Evolutionary conservation across 2,888 invertebrate species (phyloP).

Genomic region (Euproctis similis): DNA sequence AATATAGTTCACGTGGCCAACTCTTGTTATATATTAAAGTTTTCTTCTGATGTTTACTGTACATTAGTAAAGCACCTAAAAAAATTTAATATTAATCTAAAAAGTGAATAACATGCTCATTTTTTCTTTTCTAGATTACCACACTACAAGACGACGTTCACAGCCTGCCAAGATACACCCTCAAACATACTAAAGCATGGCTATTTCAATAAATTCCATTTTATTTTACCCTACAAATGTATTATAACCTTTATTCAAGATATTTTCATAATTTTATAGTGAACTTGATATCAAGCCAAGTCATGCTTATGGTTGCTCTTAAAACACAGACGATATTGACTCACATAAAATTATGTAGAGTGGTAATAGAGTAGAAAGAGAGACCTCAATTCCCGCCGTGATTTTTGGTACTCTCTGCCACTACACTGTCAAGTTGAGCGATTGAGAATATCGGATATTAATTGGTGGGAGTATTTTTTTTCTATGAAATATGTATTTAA

Average conservation of each 20-base stretch:
- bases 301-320: conserved; percentile 34
- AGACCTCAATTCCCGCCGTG: no score
- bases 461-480: conserved; percentile 3
- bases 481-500: neutral
- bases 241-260: conserved; percentile 22
- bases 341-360: conserved; percentile 31
- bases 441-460: conserved; percentile 5
- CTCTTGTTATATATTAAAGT: no score
- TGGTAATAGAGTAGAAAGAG: conserved; percentile 15
- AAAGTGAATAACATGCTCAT: no score
- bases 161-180: conserved; percentile 5
- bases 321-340: conserved; percentile 29
- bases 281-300: conserved; percentile 35
- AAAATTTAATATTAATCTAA: no score
- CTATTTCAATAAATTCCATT: conserved; percentile 28
- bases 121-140: conserved; percentile 13
- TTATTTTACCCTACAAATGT: conserved; percentile 34
- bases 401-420: conserved; percentile 18
- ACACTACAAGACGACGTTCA: no score
- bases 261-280: conserved; percentile 43
- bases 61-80: no score
- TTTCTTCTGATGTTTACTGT: no score
- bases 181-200: conserved; percentile 7
- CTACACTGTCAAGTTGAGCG: conserved; percentile 9
- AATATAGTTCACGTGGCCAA: no score